Conservation (phyloP, 2,888 invertebrate species). For the Drosophila paracracens region DNA sequence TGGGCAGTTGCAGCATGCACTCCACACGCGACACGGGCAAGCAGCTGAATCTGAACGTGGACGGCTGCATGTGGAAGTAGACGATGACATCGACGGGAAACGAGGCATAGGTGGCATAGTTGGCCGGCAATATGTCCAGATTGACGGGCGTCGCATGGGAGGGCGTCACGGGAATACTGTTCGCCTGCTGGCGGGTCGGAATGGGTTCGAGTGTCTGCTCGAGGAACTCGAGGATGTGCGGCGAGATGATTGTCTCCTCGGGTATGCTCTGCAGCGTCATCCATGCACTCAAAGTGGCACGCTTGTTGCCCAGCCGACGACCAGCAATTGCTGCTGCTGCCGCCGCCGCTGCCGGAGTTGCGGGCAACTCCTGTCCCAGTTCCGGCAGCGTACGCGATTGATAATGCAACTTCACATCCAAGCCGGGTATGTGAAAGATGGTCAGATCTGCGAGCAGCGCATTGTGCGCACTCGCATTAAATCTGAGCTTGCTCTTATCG, state of each 20-base stretch:
- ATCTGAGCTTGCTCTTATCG: conserved; percentile 84
- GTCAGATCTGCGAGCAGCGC: conserved; percentile 91
- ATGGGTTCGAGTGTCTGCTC: conserved; percentile 99
- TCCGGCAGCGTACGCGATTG: conserved; percentile 91
- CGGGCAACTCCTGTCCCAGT: conserved; percentile 76
- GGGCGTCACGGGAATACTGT: conserved; percentile 78
- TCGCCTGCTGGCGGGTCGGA: conserved; percentile 88
- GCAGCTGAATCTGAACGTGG: conserved; percentile 97
- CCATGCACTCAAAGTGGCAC: conserved; percentile 96
- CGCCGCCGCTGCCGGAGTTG: conserved; percentile 39
- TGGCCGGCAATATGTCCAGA: conserved; percentile 88
- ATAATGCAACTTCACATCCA: conserved; percentile 95
- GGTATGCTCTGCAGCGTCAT: conserved; percentile 98
- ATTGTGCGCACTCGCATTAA: conserved; percentile 82
- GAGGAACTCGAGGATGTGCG: conserved; percentile 97
- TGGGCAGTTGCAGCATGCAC: conserved; percentile 97
- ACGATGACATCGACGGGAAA: conserved; percentile 99
- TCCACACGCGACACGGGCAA: conserved; percentile 97
- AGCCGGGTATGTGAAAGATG: conserved; percentile 95
- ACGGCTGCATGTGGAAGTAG: conserved; percentile 99
- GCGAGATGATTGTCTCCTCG: conserved; percentile 98
- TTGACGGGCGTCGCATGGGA: conserved; percentile 84
- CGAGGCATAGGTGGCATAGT: conserved; percentile 94
- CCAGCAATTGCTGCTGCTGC: conserved; percentile 24
- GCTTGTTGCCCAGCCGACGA: conserved; percentile 90